phyloP scores from a whole-genome alignment of 2,797 vertebrate species.

The Alectoris magna region DNA sequence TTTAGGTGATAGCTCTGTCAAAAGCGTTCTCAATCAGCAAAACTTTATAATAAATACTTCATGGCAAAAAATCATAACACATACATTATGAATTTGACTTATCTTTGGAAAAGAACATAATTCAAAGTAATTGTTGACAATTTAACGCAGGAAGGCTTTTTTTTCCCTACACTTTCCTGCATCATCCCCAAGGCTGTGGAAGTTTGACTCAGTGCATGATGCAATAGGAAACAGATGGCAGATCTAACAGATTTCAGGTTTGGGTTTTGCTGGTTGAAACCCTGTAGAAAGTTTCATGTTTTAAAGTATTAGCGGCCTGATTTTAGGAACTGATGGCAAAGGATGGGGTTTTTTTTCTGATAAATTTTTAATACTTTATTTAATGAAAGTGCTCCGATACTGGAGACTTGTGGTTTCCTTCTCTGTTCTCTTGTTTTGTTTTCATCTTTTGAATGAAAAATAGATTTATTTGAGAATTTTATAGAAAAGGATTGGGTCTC shows the following conservation, averaged over 20 bases:
- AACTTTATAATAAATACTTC: not conserved
- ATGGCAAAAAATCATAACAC: not conserved
- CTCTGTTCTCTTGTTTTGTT: not conserved
- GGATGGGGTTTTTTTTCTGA: not conserved
- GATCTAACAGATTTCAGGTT: not conserved
- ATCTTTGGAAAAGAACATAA: not conserved
- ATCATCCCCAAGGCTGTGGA: not conserved
- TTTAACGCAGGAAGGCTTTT: not conserved
- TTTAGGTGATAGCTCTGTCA: not conserved
- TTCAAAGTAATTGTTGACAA: not conserved
- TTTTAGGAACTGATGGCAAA: not conserved
- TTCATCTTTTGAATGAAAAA: not conserved
- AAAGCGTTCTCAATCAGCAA: slow-evolving; percentile 13
- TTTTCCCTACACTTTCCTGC: not conserved
- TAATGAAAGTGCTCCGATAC: not conserved
- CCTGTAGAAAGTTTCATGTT: not conserved
- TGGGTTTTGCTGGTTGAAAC: not conserved
- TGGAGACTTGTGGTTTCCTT: not conserved
- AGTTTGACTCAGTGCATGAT: not conserved
- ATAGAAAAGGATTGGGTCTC: not conserved
- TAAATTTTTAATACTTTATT: rapidly evolving
- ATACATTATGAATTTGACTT: not conserved
- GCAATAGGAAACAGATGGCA: slow-evolving; percentile 10
- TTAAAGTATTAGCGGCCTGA: not conserved
- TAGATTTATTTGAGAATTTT: rapidly evolving